Conservation (phyloP, 2,797 vertebrate species). For the Valencia hispanica region DNA sequence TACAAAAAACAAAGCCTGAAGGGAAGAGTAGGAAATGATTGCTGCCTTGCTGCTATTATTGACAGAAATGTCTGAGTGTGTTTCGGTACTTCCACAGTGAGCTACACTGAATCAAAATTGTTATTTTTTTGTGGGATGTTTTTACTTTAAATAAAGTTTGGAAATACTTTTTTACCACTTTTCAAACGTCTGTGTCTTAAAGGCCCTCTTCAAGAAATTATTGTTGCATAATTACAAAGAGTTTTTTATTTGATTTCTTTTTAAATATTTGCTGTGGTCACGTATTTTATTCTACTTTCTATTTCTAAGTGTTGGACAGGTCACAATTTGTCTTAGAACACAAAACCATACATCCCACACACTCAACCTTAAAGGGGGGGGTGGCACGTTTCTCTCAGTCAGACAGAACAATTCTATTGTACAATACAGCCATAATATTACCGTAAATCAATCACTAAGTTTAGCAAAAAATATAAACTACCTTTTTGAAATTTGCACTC, state of each 20-base stretch:
- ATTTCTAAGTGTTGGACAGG: background rate
- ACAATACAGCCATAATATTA: too few species aligned
- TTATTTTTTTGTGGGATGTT: background rate
- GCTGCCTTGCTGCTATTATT: background rate
- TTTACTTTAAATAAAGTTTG: background rate
- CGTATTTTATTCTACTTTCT: background rate
- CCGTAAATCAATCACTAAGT: too few species aligned
- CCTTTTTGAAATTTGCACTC: too few species aligned
- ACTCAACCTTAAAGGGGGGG: background rate
- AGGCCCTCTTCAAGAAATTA: background rate
- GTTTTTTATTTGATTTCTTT: background rate
- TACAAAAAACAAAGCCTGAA: constrained; percentile 2
- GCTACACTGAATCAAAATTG: constrained; percentile 4
- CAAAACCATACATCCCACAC: background rate
- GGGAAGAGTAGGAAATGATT: background rate
- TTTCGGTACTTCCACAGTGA: background rate
- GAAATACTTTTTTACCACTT: background rate
- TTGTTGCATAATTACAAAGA: background rate
- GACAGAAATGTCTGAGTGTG: constrained; percentile 8
- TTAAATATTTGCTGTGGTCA: background rate
- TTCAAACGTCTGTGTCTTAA: background rate
- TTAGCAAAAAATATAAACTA: too few species aligned
- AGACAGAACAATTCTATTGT: too few species aligned
- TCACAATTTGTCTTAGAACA: background rate
- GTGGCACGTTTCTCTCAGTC: too few species aligned